phyloP scores from a whole-genome alignment of 2,888 invertebrate species.

The Conops quadrifasciatus region DNA sequence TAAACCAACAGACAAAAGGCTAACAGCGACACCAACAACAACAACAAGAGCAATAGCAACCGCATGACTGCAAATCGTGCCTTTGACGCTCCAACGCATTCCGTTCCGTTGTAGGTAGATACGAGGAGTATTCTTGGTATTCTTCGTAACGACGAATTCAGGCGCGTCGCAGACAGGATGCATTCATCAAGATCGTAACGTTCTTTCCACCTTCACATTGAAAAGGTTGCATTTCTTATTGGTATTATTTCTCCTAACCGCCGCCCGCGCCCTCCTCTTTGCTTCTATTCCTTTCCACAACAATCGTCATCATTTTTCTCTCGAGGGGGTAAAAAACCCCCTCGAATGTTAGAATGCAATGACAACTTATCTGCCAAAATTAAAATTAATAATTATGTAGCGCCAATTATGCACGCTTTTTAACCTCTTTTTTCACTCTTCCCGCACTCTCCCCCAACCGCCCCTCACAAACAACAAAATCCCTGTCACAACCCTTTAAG shows the following conservation, averaged over 20 bases:
- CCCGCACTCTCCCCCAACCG: slow-evolving; percentile 40
- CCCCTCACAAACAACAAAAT: slow-evolving; percentile 9
- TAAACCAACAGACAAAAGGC: slow-evolving; percentile 25
- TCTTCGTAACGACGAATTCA: neutral
- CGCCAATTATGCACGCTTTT: slow-evolving; percentile 26
- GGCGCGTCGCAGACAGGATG: slow-evolving; percentile 14
- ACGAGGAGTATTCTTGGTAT: neutral
- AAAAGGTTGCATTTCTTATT: neutral
- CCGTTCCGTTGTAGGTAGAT: neutral
- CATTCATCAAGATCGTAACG: slow-evolving; percentile 17
- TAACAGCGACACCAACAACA: neutral
- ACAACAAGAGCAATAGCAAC: neutral
- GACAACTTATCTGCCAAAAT: slow-evolving; percentile 46
- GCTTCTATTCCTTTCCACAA: neutral
- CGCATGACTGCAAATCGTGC: slow-evolving; percentile 25
- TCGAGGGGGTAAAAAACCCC: slow-evolving; percentile 15
- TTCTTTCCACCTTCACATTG: neutral
- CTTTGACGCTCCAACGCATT: slow-evolving; percentile 24
- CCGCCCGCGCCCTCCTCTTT: neutral
- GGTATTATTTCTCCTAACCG: neutral
- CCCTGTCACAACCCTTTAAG: neutral
- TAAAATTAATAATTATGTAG: slow-evolving; percentile 60
- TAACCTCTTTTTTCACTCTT: too few species aligned
- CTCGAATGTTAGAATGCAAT: neutral
- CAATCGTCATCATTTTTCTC: neutral